A percentile compares a stretch with the other conserved stretches of the same genome.
Conservation (phyloP, 2,113 vertebrate species). For the Hyaena hyaena region DNA sequence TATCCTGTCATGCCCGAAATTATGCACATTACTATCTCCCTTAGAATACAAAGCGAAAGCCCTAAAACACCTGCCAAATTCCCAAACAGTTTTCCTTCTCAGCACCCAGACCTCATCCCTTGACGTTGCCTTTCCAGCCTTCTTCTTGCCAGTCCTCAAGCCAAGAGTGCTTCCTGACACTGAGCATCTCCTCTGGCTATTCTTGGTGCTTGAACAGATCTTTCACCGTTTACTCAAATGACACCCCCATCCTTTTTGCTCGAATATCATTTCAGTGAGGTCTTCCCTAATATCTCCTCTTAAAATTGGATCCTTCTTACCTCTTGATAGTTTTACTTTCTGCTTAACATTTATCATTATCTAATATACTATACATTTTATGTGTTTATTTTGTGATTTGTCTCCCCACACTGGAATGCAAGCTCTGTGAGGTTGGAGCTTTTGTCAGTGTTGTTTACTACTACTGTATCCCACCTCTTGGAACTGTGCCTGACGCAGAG, state of each 20-base stretch:
- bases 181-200: not conserved
- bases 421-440: not conserved
- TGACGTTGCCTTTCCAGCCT: not conserved
- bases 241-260: not conserved
- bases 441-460: not conserved
- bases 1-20: not conserved
- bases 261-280: not conserved
- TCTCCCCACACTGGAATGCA: not conserved
- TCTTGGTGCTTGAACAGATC: not conserved
- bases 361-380: not conserved
- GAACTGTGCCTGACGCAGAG: not conserved
- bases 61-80: not conserved
- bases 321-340: not conserved
- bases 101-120: not conserved
- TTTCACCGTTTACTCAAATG: not conserved
- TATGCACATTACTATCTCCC: not conserved
- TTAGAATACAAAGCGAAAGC: not conserved
- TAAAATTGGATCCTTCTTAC: not conserved
- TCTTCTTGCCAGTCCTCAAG: not conserved
- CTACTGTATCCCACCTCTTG: not conserved
- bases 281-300: not conserved
- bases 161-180: not conserved
- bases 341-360: not conserved
- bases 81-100: not conserved
- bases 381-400: not conserved